Evolutionary conservation across 2,888 invertebrate genomes (phyloP).

Genomic region (Melanostoma scalare): DNA sequence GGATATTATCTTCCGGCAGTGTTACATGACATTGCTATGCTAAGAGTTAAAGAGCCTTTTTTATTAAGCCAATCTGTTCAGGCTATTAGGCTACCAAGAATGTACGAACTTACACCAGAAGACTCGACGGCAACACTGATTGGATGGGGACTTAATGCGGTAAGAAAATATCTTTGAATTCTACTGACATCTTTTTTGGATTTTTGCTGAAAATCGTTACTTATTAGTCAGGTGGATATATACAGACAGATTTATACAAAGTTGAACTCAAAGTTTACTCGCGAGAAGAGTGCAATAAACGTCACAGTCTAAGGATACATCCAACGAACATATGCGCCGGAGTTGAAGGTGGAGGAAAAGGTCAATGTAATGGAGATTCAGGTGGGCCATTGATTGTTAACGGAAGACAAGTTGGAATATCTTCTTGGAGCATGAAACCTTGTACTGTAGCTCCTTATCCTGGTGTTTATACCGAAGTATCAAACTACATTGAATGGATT

Average conservation of each 20-base stretch:
- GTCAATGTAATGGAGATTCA: slow-evolving; percentile 82
- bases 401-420: slow-evolving; percentile 81
- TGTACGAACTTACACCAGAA: slow-evolving; percentile 73
- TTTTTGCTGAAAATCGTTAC: not conserved
- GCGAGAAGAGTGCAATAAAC: slow-evolving; percentile 79
- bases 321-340: slow-evolving; percentile 82
- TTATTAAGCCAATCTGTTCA: slow-evolving; percentile 73
- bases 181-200: no score
- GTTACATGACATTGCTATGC: slow-evolving; percentile 78
- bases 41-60: slow-evolving; percentile 75
- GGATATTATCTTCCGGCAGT: slow-evolving; percentile 75
- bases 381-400: slow-evolving; percentile 81
- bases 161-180: slow-evolving; percentile 54
- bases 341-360: slow-evolving; percentile 82
- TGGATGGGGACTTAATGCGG: slow-evolving; percentile 81
- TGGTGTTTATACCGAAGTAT: slow-evolving; percentile 82
- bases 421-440: slow-evolving; percentile 82
- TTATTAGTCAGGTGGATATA: slow-evolving; percentile 79
- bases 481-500: slow-evolving; percentile 80
- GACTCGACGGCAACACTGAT: slow-evolving; percentile 76
- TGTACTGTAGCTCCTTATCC: slow-evolving; percentile 81
- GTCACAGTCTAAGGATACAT: slow-evolving; percentile 77
- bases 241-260: slow-evolving; percentile 80
- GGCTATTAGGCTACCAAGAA: slow-evolving; percentile 76
- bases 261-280: slow-evolving; percentile 80